Conservation (phyloP, 1,140 invertebrate species). For the Eriosoma lanigerum region DNA sequence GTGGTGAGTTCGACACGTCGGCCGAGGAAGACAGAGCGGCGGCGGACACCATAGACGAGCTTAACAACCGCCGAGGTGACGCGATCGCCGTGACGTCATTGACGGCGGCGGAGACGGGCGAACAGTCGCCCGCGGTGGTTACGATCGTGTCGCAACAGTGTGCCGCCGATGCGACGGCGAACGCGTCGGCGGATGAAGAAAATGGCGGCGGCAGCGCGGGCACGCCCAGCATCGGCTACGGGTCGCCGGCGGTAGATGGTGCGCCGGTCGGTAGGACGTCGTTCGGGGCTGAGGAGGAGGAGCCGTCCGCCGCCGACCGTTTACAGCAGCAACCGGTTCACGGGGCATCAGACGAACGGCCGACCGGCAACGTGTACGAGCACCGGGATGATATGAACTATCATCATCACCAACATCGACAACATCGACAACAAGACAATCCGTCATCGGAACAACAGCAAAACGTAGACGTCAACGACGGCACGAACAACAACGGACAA, state of each 20-base stretch:
- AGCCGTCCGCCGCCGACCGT: slow-evolving; percentile 24
- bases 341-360: slow-evolving; percentile 47
- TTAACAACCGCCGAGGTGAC: slow-evolving; percentile 48
- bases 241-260: slow-evolving; percentile 51
- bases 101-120: neutral
- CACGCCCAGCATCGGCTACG: slow-evolving; percentile 43
- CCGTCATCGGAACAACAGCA: neutral
- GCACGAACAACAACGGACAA: neutral
- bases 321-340: slow-evolving; percentile 46
- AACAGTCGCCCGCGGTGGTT: neutral
- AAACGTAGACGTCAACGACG: neutral
- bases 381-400: slow-evolving; percentile 46
- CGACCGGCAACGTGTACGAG: slow-evolving; percentile 46
- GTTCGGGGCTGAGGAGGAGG: slow-evolving; percentile 44
- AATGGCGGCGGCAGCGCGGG: slow-evolving; percentile 43
- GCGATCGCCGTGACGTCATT: neutral
- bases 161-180: neutral
- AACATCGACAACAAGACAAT: neutral
- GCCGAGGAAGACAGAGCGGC: slow-evolving; percentile 53
- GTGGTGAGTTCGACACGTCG: slow-evolving; percentile 40
- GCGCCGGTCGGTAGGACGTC: slow-evolving; percentile 52
- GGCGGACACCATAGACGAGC: slow-evolving; percentile 53
- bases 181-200: slow-evolving; percentile 35
- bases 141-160: neutral
- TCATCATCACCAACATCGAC: slow-evolving; percentile 16